phyloP scores from a whole-genome alignment of 2,888 invertebrate genomes.

The Philereme transversata region DNA sequence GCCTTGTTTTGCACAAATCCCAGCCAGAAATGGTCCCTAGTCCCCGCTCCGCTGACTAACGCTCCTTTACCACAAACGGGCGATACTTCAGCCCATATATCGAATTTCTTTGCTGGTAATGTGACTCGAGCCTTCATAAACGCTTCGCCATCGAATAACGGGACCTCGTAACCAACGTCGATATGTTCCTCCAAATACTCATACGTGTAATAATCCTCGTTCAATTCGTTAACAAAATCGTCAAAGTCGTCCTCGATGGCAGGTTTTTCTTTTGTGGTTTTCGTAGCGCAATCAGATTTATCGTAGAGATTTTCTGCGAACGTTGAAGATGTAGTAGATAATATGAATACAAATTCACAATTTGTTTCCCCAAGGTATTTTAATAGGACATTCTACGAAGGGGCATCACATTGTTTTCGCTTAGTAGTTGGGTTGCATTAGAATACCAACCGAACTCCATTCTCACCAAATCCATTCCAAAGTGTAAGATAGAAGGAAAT shows the following conservation, averaged over 20 bases:
- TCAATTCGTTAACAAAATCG: conserved; percentile 59
- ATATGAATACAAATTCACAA: no score
- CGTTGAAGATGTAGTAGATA: conserved; percentile 36
- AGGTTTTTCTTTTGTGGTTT: conserved; percentile 41
- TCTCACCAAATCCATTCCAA: no score
- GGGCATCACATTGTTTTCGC: no score
- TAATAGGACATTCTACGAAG: no score
- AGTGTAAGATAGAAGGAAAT: conserved; percentile 37
- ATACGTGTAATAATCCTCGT: conserved; percentile 59
- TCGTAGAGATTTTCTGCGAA: conserved; percentile 66
- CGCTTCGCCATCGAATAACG: conserved; percentile 73
- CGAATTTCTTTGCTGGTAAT: conserved; percentile 72
- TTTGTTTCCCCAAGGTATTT: no score
- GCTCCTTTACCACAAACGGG: conserved; percentile 71
- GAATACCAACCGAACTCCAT: no score
- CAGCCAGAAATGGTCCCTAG: conserved; percentile 76
- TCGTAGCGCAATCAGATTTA: conserved; percentile 48
- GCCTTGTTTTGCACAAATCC: conserved; percentile 69
- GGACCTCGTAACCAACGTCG: conserved; percentile 63
- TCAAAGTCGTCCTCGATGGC: conserved; percentile 48
- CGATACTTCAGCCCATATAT: conserved; percentile 77
- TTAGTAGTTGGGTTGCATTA: no score
- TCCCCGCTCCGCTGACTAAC: conserved; percentile 69
- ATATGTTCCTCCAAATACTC: conserved; percentile 63
- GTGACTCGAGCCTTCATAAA: conserved; percentile 65